Base-by-base conservation (phyloP, 1,140 invertebrate genomes). In the Cherax destructor region DNA sequence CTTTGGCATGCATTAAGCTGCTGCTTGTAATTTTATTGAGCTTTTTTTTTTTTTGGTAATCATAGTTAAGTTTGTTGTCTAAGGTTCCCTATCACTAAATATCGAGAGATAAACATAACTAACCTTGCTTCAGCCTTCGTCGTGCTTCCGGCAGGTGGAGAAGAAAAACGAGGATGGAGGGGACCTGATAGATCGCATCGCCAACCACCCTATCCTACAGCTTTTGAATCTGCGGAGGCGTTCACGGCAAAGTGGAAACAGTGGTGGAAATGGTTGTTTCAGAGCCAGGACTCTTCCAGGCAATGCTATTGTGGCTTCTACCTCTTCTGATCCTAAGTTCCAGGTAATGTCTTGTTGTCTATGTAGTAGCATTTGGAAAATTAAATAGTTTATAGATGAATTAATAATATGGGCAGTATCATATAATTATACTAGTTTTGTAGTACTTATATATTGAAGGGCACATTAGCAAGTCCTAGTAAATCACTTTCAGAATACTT, bases 131-230 rank as follows among this genome's bases (percentile, higher is more conserved):
- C 87, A 88, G 87, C 87, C 87, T 80, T 80, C 87, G 41, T 49
- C 61, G 80, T 88, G 80, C 83, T 90, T 84, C 80, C 83, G 80
- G 69, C 92, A 93, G 92, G 92, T 93, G 89, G 92, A 93, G 50
- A 92, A 90, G 81, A 83, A 83, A 59, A 97, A 97, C 13, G 97
- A 97, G 93, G 97, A 97, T 94, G 97, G 97, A 93, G 95, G 97
- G 80, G 93, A 93, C 83, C 85, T 93, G 85, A 83, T 94, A 56
- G 97, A 97, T 93, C 96, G 97, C 92, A 96, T 97, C 76, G 97
- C 96, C 86, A 97, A 97, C 94, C 97, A 97, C 94, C 96, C 97
- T 3, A 96, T 97, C n/a, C 94, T 97, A 61, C 94, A 95, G 93
- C 96, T 93, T 95, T 89, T 93, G 2, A 88, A 92, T 56, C 56